phyloP scores from a whole-genome alignment of 2,888 invertebrate genomes.

The Acleris laterana region DNA sequence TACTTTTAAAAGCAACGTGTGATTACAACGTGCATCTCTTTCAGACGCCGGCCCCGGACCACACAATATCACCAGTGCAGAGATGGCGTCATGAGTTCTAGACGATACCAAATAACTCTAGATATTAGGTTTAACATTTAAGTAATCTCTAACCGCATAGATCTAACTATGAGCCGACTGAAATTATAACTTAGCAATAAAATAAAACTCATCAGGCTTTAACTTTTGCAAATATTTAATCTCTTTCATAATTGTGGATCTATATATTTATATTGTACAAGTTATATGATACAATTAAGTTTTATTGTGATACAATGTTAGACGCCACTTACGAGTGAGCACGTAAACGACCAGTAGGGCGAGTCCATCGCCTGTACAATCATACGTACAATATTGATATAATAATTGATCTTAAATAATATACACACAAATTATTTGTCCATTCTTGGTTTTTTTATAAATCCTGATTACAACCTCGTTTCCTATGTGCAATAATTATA shows the following conservation, averaged over 20 bases:
- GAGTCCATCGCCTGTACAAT: conserved; percentile 73
- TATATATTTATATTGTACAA: conserved; percentile 85
- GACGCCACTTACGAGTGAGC: conserved; percentile 62
- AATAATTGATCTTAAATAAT: conserved; percentile 76
- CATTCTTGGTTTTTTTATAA: conserved; percentile 69
- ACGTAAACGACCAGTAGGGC: conserved; percentile 61
- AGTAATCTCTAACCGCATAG: conserved; percentile 54
- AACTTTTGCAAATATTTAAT: conserved; percentile 86
- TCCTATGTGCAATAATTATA: conserved; percentile 79
- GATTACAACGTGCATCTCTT: conserved; percentile 7
- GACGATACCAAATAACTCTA: conserved; percentile 51
- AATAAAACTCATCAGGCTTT: conserved; percentile 72
- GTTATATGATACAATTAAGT: conserved; percentile 81
- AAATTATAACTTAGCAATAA: conserved; percentile 48
- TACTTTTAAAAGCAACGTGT: not conserved
- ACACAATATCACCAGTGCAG: conserved; percentile 75
- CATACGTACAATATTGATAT: conserved; percentile 68
- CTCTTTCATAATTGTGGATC: conserved; percentile 85
- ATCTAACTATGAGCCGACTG: conserved; percentile 58
- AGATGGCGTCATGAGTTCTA: conserved; percentile 49
- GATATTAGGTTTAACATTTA: conserved; percentile 42
- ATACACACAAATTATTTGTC: conserved; percentile 83
- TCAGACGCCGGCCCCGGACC: conserved; percentile 85
- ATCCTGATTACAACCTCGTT: conserved; percentile 81
- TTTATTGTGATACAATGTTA: conserved; percentile 67